A percentile compares a stretch with the other conserved stretches of the same genome.
Conservation (phyloP, 2,888 invertebrate species). For the Drosophila conformis region DNA sequence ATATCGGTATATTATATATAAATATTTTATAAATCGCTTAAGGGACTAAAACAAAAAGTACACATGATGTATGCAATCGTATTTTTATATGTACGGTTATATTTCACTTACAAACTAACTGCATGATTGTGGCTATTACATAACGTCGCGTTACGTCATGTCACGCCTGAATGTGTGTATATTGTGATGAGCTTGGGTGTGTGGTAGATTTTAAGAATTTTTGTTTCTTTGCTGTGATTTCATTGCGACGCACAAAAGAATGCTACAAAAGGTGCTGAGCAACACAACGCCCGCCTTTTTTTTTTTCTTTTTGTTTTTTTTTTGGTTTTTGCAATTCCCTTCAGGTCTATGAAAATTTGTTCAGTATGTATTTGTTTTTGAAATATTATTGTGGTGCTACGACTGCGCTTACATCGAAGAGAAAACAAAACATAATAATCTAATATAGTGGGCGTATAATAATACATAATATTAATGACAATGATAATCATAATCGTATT, state of each 20-base stretch:
- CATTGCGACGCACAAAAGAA: slow-evolving; percentile 26
- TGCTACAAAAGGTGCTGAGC: slow-evolving; percentile 28
- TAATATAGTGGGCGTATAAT: slow-evolving; percentile 23
- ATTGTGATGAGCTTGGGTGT: slow-evolving; percentile 20
- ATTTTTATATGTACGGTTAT: slow-evolving; percentile 17
- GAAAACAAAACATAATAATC: slow-evolving; percentile 49
- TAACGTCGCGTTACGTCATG: slow-evolving; percentile 15
- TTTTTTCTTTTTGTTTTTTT: not conserved
- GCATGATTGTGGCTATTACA: slow-evolving; percentile 16
- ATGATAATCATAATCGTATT: slow-evolving; percentile 43
- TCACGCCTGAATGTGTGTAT: slow-evolving; percentile 5
- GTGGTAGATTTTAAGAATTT: slow-evolving; percentile 2
- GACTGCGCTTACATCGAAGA: slow-evolving; percentile 37
- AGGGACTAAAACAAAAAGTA: slow-evolving; percentile 43
- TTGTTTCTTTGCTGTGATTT: slow-evolving; percentile 8
- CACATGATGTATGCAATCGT: slow-evolving; percentile 10
- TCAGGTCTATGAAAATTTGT: slow-evolving; percentile 5
- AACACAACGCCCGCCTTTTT: slow-evolving; percentile 1
- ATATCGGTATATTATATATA: slow-evolving; percentile 37
- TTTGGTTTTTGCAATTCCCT: slow-evolving; percentile 10
- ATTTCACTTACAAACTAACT: slow-evolving; percentile 22
- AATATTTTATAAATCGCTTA: slow-evolving; percentile 52
- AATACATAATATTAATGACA: slow-evolving; percentile 36
- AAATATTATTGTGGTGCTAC: not conserved
- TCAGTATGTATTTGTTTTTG: slow-evolving; percentile 17